phyloP scores from a whole-genome alignment of 1,140 invertebrate species.

The Telenomus remus region DNA sequence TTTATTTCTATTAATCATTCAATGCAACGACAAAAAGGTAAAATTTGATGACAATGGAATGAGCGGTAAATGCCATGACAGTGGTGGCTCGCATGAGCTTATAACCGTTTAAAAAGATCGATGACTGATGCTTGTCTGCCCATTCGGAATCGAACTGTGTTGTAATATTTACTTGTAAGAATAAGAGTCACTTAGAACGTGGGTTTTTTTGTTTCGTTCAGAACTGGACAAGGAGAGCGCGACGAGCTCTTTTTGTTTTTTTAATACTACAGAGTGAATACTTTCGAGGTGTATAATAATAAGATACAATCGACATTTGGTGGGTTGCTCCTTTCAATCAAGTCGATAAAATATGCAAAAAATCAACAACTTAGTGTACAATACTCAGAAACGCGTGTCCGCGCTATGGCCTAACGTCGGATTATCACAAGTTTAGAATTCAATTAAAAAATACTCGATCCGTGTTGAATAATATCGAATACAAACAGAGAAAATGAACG shows the following conservation, averaged over 20 bases:
- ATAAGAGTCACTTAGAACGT: background rate
- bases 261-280: constrained; percentile 39
- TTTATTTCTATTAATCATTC: background rate
- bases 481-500: constrained; percentile 5
- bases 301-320: constrained; percentile 44
- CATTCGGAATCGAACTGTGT: constrained; percentile 3
- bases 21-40: constrained; percentile 5
- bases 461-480: constrained; percentile 6
- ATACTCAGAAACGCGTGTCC: constrained; percentile 23
- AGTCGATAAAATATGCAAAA: constrained; percentile 45
- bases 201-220: constrained; percentile 14
- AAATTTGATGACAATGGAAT: constrained; percentile 16
- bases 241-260: too few relatives aligned
- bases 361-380: constrained; percentile 48
- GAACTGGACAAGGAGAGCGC: constrained; percentile 26
- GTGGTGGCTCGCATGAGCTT: constrained; percentile 21
- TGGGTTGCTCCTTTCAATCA: constrained; percentile 37
- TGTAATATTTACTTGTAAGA: background rate
- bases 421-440: constrained; percentile 38
- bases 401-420: constrained; percentile 35
- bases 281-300: constrained; percentile 29
- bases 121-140: constrained; percentile 14
- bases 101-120: constrained; percentile 33
- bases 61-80: constrained; percentile 18
- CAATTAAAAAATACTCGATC: constrained; percentile 38